A percentile compares a stretch with the other conserved stretches of the same genome.
phyloP scores from a whole-genome alignment of 2,797 vertebrate genomes.

The Chloroceryle amazona region DNA sequence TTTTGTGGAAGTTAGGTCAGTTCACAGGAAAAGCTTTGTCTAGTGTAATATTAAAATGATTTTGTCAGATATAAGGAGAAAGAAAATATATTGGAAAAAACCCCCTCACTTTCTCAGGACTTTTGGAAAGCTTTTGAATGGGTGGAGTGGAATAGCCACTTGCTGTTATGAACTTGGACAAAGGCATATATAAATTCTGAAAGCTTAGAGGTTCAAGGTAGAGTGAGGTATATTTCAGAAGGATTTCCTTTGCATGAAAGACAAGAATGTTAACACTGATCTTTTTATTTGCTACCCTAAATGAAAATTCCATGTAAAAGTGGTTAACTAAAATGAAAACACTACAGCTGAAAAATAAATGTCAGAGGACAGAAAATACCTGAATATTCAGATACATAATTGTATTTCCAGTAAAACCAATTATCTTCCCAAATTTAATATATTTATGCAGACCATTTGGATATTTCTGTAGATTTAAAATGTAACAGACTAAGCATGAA shows the following conservation, averaged over 20 bases:
- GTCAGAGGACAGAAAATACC: constrained; percentile 20
- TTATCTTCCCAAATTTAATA: constrained; percentile 42
- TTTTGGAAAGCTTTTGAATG: constrained; percentile 31
- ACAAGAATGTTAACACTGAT: not conserved
- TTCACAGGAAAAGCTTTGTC: constrained; percentile 31
- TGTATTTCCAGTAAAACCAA: constrained; percentile 47
- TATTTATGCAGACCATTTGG: not conserved
- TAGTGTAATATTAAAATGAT: constrained; percentile 7
- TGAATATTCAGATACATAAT: constrained; percentile 25
- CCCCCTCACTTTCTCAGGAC: not conserved
- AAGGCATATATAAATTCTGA: not conserved
- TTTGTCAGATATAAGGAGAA: not conserved
- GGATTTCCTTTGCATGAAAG: not conserved
- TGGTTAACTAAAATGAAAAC: not conserved
- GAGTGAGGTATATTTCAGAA: not conserved
- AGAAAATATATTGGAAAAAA: not conserved
- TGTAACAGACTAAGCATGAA: not conserved
- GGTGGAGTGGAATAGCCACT: constrained; percentile 28
- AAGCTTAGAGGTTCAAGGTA: not conserved
- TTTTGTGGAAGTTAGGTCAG: not conserved
- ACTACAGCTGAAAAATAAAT: constrained; percentile 17
- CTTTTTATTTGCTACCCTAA: constrained; percentile 14
- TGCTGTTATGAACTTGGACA: constrained; percentile 29
- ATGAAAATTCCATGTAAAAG: not conserved
- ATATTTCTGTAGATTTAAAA: constrained; percentile 8